Conservation (phyloP, 2,888 invertebrate genomes). For the Congeria kusceri region DNA sequence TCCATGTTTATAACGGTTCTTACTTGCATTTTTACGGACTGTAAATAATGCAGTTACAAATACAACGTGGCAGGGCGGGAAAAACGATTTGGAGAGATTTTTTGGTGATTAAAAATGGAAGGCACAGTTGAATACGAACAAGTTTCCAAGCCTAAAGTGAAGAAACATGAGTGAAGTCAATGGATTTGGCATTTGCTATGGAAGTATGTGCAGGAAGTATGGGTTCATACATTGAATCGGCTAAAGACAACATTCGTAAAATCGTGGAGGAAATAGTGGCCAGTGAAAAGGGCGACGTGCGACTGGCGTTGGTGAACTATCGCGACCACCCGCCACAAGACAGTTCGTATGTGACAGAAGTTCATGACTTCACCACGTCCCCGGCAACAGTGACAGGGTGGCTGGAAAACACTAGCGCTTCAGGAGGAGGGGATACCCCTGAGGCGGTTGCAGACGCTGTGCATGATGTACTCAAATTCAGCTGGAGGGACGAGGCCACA, state of each 20-base stretch:
- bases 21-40: too few species aligned
- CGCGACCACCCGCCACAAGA: slow-evolving; percentile 82
- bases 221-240: slow-evolving; percentile 78
- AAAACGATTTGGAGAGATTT: too few species aligned
- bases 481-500: slow-evolving; percentile 78
- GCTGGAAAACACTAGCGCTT: slow-evolving; percentile 73
- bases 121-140: slow-evolving; percentile 3
- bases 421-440: slow-evolving; percentile 80
- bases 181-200: slow-evolving; percentile 82
- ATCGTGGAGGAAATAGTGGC: slow-evolving; percentile 81
- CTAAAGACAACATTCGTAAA: slow-evolving; percentile 74
- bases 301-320: slow-evolving; percentile 80
- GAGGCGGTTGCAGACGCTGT: slow-evolving; percentile 82
- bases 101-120: too few species aligned
- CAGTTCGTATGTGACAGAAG: slow-evolving; percentile 74
- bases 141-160: slow-evolving; percentile 61
- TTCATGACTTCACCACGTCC: slow-evolving; percentile 79
- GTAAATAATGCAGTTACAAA: too few species aligned
- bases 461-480: slow-evolving; percentile 77
- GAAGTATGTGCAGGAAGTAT: slow-evolving; percentile 82
- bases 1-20: too few species aligned
- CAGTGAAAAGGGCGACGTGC: slow-evolving; percentile 77
- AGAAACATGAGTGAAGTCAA: slow-evolving; percentile 71
- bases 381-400: slow-evolving; percentile 77
- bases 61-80: too few species aligned